phyloP scores from a whole-genome alignment of 2,888 invertebrate genomes.

The Adela reaumurella region DNA sequence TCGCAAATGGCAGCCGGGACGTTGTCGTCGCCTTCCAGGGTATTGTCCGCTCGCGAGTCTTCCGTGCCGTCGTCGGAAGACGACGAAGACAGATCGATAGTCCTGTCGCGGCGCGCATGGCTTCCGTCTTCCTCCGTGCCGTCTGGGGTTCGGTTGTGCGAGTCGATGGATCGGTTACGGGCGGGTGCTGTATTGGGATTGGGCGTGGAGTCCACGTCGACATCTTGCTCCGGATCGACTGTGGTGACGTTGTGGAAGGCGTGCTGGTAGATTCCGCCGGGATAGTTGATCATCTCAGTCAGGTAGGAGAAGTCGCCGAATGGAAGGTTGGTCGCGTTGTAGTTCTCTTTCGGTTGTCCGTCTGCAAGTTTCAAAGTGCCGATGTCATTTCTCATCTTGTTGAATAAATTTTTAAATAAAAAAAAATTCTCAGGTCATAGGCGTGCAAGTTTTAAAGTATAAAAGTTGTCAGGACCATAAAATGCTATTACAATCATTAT shows the following conservation, averaged over 20 bases:
- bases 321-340: conserved; percentile 51
- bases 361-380: no score
- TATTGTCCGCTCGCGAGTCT: conserved; percentile 18
- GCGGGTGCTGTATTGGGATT: conserved; percentile 17
- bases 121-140: conserved; percentile 1
- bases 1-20: conserved; percentile 32
- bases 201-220: conserved; percentile 25
- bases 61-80: conserved; percentile 31
- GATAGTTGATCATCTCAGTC: conserved; percentile 51
- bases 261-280: conserved; percentile 22
- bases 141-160: conserved; percentile 18
- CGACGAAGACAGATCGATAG: conserved; percentile 44
- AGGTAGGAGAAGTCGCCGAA: conserved; percentile 55
- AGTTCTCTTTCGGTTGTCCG: conserved; percentile 49
- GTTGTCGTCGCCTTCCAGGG: conserved; percentile 33
- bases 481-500: background rate
- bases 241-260: conserved; percentile 10
- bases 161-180: background rate
- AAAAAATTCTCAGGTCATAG: no score
- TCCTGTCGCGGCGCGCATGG: conserved; percentile 24
- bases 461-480: no score
- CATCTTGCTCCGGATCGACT: conserved; percentile 33
- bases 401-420: no score
- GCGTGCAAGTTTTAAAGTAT: no score
- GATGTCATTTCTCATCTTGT: no score